phyloP scores from a whole-genome alignment of 2,888 invertebrate species.

The Gandaritis pyraliata region DNA sequence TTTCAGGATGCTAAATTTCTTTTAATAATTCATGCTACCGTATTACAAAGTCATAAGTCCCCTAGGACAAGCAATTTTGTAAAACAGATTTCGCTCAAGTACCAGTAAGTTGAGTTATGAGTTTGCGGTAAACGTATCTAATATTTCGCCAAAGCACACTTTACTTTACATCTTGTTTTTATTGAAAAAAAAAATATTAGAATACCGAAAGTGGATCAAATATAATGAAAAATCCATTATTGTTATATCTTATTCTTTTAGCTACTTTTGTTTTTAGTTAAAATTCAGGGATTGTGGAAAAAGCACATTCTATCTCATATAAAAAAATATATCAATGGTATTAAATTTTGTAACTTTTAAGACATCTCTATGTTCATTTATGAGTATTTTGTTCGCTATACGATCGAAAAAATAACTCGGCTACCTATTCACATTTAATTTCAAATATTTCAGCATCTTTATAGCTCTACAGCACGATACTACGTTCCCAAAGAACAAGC shows the following conservation, averaged over 20 bases:
- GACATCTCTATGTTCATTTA: too few species aligned
- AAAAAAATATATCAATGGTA: too few species aligned
- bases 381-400: too few species aligned
- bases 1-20: background rate
- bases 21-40: background rate
- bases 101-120: slow-evolving; percentile 53
- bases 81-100: slow-evolving; percentile 47
- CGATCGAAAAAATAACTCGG: too few species aligned
- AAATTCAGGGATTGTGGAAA: too few species aligned
- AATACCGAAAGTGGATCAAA: slow-evolving; percentile 14
- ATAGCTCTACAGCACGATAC: too few species aligned
- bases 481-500: too few species aligned
- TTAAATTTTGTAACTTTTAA: too few species aligned
- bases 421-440: too few species aligned
- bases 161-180: slow-evolving; percentile 45
- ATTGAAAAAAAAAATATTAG: slow-evolving; percentile 35
- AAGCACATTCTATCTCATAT: too few species aligned
- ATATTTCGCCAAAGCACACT: slow-evolving; percentile 59
- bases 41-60: slow-evolving; percentile 4
- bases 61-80: slow-evolving; percentile 17
- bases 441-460: too few species aligned
- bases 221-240: slow-evolving; percentile 4
- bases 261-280: background rate
- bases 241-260: background rate
- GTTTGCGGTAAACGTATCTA: slow-evolving; percentile 57